Percentiles rank a stretch among this genome's conserved stretches.
phyloP scores from a whole-genome alignment of 2,888 invertebrate genomes.

The Kuschelorhynchus macadamiae region DNA sequence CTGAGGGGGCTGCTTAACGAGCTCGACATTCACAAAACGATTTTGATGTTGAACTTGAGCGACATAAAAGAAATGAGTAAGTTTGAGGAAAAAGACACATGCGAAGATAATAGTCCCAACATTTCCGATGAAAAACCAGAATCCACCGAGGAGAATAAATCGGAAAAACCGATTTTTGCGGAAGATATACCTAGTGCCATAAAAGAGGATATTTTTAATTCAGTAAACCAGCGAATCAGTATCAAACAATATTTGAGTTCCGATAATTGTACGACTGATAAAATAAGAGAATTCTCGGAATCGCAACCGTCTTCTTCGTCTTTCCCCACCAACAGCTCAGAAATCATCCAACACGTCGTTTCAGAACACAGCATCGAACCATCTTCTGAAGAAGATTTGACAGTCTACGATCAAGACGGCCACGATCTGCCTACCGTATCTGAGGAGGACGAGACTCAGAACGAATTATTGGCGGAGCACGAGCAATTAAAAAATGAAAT shows the following conservation, averaged over 20 bases:
- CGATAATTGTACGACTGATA: not conserved
- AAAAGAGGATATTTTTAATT: not conserved
- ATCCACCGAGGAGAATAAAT: not conserved
- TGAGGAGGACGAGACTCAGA: slow-evolving; percentile 36
- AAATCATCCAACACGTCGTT: slow-evolving; percentile 32
- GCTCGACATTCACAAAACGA: slow-evolving; percentile 54
- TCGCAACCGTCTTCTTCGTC: slow-evolving; percentile 4
- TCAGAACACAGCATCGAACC: slow-evolving; percentile 1
- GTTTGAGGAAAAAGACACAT: slow-evolving; percentile 9
- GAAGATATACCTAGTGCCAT: not conserved
- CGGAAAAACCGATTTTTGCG: not conserved
- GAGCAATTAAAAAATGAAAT: slow-evolving; percentile 41
- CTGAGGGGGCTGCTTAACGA: slow-evolving; percentile 53
- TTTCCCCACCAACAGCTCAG: slow-evolving; percentile 29
- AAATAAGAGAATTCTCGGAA: not conserved
- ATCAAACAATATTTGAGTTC: not conserved
- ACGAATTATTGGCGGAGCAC: slow-evolving; percentile 21
- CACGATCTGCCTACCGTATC: slow-evolving; percentile 33
- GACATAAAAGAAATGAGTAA: slow-evolving; percentile 34
- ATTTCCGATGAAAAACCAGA: not conserved
- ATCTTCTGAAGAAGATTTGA: slow-evolving; percentile 14
- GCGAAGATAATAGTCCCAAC: not conserved
- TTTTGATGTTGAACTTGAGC: slow-evolving; percentile 52
- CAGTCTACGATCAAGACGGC: slow-evolving; percentile 21
- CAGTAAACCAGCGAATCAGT: not conserved